phyloP scores from a whole-genome alignment of 2,888 invertebrate genomes.

The Drosophila infuscata region DNA sequence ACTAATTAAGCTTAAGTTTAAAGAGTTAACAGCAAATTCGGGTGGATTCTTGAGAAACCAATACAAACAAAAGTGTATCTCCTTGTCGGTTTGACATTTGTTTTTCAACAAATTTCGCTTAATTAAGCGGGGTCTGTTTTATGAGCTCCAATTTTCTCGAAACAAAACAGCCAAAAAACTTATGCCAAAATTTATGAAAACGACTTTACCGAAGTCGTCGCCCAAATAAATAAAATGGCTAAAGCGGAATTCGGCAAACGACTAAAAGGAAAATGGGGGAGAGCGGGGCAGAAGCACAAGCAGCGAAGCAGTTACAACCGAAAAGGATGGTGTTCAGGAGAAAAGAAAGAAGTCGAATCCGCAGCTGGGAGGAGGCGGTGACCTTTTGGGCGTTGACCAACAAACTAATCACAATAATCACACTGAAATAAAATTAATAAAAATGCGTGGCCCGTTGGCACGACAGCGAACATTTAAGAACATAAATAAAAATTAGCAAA shows the following conservation, averaged over 20 bases:
- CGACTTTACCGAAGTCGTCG: slow-evolving; percentile 70
- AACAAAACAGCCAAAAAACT: slow-evolving; percentile 52
- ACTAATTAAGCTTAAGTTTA: background rate
- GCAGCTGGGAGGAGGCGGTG: background rate
- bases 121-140: slow-evolving; percentile 70
- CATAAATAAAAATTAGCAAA: slow-evolving; percentile 82
- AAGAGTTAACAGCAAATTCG: background rate
- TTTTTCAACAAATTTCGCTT: slow-evolving; percentile 59
- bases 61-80: slow-evolving; percentile 26
- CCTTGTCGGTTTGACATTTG: slow-evolving; percentile 14
- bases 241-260: background rate
- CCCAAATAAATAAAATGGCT: slow-evolving; percentile 66
- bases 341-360: background rate
- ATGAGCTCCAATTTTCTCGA: slow-evolving; percentile 64
- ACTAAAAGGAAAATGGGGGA: background rate
- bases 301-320: slow-evolving; percentile 19
- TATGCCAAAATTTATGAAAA: slow-evolving; percentile 75
- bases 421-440: slow-evolving; percentile 82
- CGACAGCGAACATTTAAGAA: slow-evolving; percentile 75
- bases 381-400: slow-evolving; percentile 48
- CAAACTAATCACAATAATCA: slow-evolving; percentile 82
- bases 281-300: slow-evolving; percentile 1
- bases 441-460: slow-evolving; percentile 78
- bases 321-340: slow-evolving; percentile 48
- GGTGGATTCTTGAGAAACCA: background rate